These are phyloP conservation scores for Bovichtus variegatus DNA, from an alignment of 2,797 vertebrate genomes.

Conservation along the genomic window DNA sequence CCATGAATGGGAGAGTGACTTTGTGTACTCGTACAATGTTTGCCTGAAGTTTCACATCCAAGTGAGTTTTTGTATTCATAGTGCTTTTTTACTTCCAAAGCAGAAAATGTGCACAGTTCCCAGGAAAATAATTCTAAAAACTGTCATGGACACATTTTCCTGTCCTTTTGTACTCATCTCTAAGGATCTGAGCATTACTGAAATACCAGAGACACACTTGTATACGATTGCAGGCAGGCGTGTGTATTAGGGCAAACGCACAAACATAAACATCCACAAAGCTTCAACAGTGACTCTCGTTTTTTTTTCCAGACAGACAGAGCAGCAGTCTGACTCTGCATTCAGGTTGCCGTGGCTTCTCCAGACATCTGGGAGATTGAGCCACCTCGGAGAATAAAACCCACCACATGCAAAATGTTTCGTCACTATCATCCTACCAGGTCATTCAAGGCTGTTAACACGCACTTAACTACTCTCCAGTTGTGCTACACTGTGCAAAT, in stretches of 20 bases:
- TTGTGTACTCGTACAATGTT: constrained; percentile 65
- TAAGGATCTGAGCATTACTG: constrained; percentile 35
- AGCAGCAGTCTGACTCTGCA: constrained; percentile 50
- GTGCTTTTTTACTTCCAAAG: constrained; percentile 56
- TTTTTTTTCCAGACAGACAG: constrained; percentile 35
- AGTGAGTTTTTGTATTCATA: constrained; percentile 58
- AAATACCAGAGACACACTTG: constrained; percentile 37
- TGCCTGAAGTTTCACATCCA: constrained; percentile 66
- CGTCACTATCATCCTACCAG: constrained; percentile 36
- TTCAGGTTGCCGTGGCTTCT: constrained; percentile 51
- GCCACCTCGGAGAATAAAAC: constrained; percentile 42
- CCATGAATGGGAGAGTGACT: constrained; percentile 64
- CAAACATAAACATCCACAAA: constrained; percentile 23
- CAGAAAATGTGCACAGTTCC: constrained; percentile 42
- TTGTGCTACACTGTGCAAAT: constrained; percentile 72
- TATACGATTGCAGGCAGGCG: constrained; percentile 13
- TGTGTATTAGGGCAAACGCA: constrained; percentile 1
- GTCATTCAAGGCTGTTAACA: constrained; percentile 52
- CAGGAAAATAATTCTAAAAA: constrained; percentile 53
- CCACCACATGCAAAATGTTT: constrained; percentile 26
- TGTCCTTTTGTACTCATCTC: constrained; percentile 60
- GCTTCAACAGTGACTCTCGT: constrained; percentile 20
- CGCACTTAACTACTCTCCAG: constrained; percentile 23
- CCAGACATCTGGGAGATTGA: constrained; percentile 34
- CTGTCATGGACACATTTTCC: constrained; percentile 36